Conservation (phyloP, 2,797 vertebrate genomes). For the Chaetodon trifasciatus region DNA sequence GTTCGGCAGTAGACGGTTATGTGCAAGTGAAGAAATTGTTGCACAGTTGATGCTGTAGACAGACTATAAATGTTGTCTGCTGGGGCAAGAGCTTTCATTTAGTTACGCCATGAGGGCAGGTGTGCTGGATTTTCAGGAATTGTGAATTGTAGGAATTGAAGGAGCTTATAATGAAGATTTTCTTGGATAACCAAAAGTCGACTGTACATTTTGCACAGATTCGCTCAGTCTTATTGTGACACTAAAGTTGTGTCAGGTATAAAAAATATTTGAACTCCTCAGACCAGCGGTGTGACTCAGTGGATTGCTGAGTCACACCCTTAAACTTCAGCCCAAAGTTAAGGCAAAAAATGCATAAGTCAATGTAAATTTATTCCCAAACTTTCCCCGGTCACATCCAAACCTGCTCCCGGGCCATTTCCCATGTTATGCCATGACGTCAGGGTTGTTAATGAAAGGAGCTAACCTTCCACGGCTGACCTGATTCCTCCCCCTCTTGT, state of each 20-base stretch:
- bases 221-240: neutral
- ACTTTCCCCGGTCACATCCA: conserved; percentile 49
- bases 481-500: conserved; percentile 34
- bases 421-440: conserved; percentile 57
- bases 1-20: conserved; percentile 42
- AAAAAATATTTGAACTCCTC: neutral
- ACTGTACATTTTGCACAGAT: neutral
- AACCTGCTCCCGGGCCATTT: conserved; percentile 43
- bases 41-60: conserved; percentile 31
- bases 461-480: conserved; percentile 28
- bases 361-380: conserved; percentile 62
- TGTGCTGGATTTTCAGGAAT: neutral
- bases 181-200: neutral
- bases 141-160: neutral
- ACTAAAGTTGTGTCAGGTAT: neutral
- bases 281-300: neutral
- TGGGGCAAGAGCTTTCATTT: conserved; percentile 14
- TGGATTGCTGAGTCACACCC: conserved; percentile 35
- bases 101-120: neutral
- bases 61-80: conserved; percentile 45
- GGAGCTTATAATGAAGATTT: neutral
- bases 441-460: conserved; percentile 65
- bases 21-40: conserved; percentile 32
- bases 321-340: conserved; percentile 32
- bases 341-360: conserved; percentile 27